Percentiles rank a stretch among this genome's conserved stretches.
Conservation (phyloP, 2,797 vertebrate genomes). For the Oryzias sinensis region DNA sequence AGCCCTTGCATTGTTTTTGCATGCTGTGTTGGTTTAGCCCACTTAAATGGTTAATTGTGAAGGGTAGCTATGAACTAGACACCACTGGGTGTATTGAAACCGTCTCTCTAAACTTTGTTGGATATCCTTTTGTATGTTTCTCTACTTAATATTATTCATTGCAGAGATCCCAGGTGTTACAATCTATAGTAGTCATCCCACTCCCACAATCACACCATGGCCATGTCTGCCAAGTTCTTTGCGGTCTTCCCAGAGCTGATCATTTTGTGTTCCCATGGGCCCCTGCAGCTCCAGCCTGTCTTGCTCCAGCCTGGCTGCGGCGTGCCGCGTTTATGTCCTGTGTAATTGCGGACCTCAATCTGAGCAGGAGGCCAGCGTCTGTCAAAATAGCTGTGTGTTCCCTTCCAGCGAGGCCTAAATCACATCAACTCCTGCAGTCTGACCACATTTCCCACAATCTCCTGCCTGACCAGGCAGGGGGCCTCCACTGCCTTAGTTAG, state of each 20-base stretch:
- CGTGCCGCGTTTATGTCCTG: constrained; percentile 72
- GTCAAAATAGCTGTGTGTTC: constrained; percentile 67
- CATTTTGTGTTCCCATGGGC: constrained; percentile 63
- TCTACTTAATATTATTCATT: constrained; percentile 24
- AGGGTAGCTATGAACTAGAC: constrained; percentile 39
- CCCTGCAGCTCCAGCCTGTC: constrained; percentile 42
- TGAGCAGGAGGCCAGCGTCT: constrained; percentile 67
- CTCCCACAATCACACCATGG: constrained; percentile 61
- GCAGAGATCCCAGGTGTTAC: constrained; percentile 20
- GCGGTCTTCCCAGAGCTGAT: constrained; percentile 50
- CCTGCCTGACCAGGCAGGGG: constrained; percentile 45
- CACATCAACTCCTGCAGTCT: constrained; percentile 63
- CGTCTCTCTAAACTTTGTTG: not conserved
- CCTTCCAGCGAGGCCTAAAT: constrained; percentile 64
- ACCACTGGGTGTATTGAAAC: constrained; percentile 14
- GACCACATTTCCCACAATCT: constrained; percentile 60
- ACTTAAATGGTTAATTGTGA: constrained; percentile 68
- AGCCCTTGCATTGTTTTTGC: constrained; percentile 65
- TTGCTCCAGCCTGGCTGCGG: constrained; percentile 43
- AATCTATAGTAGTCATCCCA: constrained; percentile 35
- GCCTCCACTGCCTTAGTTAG: constrained; percentile 50
- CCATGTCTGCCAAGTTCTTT: constrained; percentile 55
- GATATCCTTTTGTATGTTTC: constrained; percentile 10
- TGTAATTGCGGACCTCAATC: constrained; percentile 77
- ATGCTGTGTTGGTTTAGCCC: constrained; percentile 61